phyloP scores from a whole-genome alignment of 1,140 invertebrate species.

The Magallana gigas region DNA sequence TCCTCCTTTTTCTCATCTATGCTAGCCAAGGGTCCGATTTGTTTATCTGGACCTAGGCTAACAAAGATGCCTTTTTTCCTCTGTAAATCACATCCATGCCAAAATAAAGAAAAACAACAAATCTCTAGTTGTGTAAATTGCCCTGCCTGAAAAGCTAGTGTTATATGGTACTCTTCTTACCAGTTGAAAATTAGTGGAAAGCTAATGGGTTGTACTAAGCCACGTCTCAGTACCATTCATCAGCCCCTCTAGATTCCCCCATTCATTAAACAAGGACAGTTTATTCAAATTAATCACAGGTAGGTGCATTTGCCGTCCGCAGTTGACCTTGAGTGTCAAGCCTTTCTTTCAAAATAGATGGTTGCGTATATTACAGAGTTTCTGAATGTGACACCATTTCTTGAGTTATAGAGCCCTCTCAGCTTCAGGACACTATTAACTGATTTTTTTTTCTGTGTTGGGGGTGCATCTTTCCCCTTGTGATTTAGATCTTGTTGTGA shows the following conservation, averaged over 20 bases:
- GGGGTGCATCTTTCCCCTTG: constrained; percentile 8
- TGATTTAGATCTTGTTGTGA: constrained; percentile 24
- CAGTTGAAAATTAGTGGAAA: neutral
- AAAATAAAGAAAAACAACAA: no score
- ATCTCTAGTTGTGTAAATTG: no score
- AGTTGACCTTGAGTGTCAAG: constrained; percentile 4
- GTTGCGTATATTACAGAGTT: neutral
- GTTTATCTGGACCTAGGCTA: no score
- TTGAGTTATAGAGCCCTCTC: neutral
- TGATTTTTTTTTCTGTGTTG: constrained; percentile 16
- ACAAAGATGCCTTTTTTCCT: no score
- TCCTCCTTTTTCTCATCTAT: no score
- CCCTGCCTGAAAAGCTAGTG: no score
- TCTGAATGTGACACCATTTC: constrained; percentile 16
- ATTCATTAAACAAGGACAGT: constrained; percentile 8
- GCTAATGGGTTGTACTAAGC: constrained; percentile 21
- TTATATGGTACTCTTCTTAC: neutral
- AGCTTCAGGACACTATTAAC: neutral
- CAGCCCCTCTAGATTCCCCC: neutral
- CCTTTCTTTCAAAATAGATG: neutral
- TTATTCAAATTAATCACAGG: constrained; percentile 20
- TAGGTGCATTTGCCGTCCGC: neutral
- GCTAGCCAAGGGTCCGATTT: no score
- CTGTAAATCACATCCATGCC: no score
- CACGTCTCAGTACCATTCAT: neutral